Conservation (phyloP, 1,140 invertebrate species). For the Papilio glaucus region DNA sequence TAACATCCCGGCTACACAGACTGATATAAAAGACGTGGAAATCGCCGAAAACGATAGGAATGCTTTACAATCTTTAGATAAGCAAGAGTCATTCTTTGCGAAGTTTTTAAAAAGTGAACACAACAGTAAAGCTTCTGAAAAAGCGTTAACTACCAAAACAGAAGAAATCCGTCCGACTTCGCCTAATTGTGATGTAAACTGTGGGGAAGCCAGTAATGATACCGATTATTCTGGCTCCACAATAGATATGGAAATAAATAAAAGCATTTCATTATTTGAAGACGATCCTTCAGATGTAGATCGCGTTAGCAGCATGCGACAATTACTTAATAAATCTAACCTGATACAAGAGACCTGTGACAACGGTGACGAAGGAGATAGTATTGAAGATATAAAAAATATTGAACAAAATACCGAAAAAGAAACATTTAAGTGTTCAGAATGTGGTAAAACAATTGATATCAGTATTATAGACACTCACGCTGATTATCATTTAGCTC, state of each 20-base stretch:
- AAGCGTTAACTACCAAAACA: constrained; percentile 1
- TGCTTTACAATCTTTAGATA: constrained; percentile 59
- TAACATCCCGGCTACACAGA: constrained; percentile 4
- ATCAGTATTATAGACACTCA: constrained; percentile 81
- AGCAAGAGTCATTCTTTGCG: constrained; percentile 80
- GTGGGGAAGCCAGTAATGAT: constrained; percentile 67
- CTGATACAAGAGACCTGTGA: constrained; percentile 37
- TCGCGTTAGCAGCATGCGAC: constrained; percentile 64
- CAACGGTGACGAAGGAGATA: constrained; percentile 28
- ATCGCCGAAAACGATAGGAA: constrained; percentile 34
- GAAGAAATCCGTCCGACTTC: constrained; percentile 43
- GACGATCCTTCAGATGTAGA: constrained; percentile 61
- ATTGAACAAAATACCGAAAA: constrained; percentile 19
- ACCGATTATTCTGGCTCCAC: constrained; percentile 74
- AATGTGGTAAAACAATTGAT: constrained; percentile 83
- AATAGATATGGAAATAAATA: constrained; percentile 78
- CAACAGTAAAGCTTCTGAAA: constrained; percentile 29
- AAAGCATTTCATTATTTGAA: constrained; percentile 73
- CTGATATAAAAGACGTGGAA: constrained; percentile 33
- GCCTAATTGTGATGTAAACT: constrained; percentile 53
- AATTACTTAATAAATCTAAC: constrained; percentile 59
- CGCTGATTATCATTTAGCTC: constrained; percentile 85
- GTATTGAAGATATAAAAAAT: not conserved
- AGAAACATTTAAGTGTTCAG: constrained; percentile 67
- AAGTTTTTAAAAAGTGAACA: constrained; percentile 67